phyloP scores from a whole-genome alignment of 2,888 invertebrate genomes.

The Phyllotreta striolata region DNA sequence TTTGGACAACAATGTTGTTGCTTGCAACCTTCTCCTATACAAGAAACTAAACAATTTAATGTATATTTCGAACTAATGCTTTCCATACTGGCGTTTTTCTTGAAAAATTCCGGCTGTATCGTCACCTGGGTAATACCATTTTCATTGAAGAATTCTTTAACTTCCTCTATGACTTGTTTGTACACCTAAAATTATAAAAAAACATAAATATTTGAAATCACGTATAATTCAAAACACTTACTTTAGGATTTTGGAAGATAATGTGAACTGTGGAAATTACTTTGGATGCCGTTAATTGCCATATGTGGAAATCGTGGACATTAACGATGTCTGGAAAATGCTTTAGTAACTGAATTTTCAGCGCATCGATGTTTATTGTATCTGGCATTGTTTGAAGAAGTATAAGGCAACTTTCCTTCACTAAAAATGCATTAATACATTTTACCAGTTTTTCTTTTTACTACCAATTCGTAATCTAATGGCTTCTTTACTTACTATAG shows the following conservation, averaged over 20 bases:
- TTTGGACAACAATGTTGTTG: constrained; percentile 60
- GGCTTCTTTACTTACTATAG: constrained; percentile 70
- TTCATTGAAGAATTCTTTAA: constrained; percentile 78
- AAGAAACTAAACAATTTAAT: constrained; percentile 60
- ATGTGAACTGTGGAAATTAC: constrained; percentile 88
- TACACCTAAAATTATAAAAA: constrained; percentile 61
- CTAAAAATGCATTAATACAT: constrained; percentile 62
- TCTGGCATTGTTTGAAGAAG: constrained; percentile 92
- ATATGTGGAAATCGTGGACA: constrained; percentile 89
- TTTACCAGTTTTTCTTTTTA: too few relatives aligned
- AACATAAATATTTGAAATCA: neutral
- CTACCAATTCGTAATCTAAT: too few relatives aligned
- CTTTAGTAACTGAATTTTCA: constrained; percentile 70
- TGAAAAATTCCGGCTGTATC: constrained; percentile 84
- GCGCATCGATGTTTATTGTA: constrained; percentile 78
- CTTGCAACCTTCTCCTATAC: constrained; percentile 59
- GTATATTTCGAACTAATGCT: constrained; percentile 49
- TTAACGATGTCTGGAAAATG: constrained; percentile 76
- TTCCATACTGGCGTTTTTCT: constrained; percentile 49
- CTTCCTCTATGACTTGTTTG: constrained; percentile 66
- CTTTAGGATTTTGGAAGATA: constrained; percentile 72
- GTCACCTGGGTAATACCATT: constrained; percentile 86
- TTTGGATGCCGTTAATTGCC: constrained; percentile 83
- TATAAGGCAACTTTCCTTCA: constrained; percentile 88
- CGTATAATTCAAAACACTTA: constrained; percentile 45